phyloP scores from a whole-genome alignment of 64 coral and sea anemone genomes.

The Hydrozoanthus tunicans region DNA sequence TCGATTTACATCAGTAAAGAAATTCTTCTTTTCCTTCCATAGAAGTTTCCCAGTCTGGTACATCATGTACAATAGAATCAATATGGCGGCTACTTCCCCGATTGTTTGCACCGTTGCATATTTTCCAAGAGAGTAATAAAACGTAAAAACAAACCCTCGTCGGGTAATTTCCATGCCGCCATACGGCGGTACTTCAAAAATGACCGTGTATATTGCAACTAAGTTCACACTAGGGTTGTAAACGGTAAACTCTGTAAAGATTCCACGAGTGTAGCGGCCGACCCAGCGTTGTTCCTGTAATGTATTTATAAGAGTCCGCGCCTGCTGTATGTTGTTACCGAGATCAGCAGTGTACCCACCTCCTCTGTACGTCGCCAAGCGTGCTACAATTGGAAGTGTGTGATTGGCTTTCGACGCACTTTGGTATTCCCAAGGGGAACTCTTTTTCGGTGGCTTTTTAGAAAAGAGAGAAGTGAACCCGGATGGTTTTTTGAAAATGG shows the following conservation, averaged over 20 bases:
- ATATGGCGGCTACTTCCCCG: conserved; percentile 28
- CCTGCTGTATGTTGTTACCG: conserved; percentile 11
- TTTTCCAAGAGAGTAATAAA: conserved; percentile 57
- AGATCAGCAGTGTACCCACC: conserved; percentile 65
- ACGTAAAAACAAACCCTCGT: conserved; percentile 50
- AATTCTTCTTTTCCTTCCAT: conserved; percentile 60
- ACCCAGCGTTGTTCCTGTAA: conserved; percentile 48
- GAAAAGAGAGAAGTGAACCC: conserved; percentile 26
- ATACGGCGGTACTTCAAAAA: conserved; percentile 73
- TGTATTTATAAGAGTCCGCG: conserved; percentile 19
- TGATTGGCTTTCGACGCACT: conserved; percentile 57
- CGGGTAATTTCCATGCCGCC: conserved; percentile 51
- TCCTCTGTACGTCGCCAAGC: conserved; percentile 66
- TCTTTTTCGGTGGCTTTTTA: neutral
- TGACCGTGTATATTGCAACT: conserved; percentile 50
- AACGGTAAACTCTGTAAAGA: conserved; percentile 64
- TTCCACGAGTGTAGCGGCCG: conserved; percentile 63
- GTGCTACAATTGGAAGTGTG: conserved; percentile 57
- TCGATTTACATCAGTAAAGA: conserved; percentile 49
- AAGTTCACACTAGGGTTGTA: conserved; percentile 74
- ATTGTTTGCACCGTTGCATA: conserved; percentile 12
- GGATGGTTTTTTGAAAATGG: neutral
- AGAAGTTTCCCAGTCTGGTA: conserved; percentile 42
- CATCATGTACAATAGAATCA: conserved; percentile 54
- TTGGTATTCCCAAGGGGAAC: conserved; percentile 61